Evolutionary conservation across 2,888 invertebrate species (phyloP), one percentile per base, ranked within the genome.

Genomic region (Mythimna albipuncta): DNA sequence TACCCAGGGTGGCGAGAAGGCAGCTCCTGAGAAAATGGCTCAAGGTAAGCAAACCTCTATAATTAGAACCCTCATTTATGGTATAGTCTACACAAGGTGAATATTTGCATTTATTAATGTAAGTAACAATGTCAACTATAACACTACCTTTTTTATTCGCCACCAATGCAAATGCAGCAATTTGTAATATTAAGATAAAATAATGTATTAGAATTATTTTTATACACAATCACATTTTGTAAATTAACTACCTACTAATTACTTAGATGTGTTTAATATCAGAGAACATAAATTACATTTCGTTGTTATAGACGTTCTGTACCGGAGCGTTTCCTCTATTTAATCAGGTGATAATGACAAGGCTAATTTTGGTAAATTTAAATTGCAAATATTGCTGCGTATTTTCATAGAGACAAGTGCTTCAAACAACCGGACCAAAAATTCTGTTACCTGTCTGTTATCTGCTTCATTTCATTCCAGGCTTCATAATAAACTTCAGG

Each of bases 1-100:
- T 71, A 82, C 54, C 52, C 73, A 74, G 84, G 79, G 82, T 66
- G 71, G 82, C 62, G 82, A 79, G 76, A 65, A 78, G 78, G 41
- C 79, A 72, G 62, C 55, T 54, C 11, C 32, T 26, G 19, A 1
- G 6, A 65, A 63, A 32, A 86, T 86, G 85, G 84, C 85, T 32
- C 80, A 82, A 82, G 85, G 85, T 85, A 74, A 69, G 72, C 58
- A 32, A 0, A 32, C 19, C 21, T 47, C 32, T 32, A n/a, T 41
- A 54, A 65, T 52, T 57, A 35, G 6, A 54, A 54, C 5, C 19
- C 32, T 32, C 7, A 21, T 26, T 54, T 55, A 35, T 26, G 6
- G 0, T 19, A n/a, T 0, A n/a, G 7, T 13, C 21, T 21, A 26
- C 6, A 26, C 62, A 35, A 62, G 1, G n/a, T 50, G 6, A 58